A percentile compares a stretch with the other conserved stretches of the same genome.
These are phyloP conservation scores for Tetraodon nigroviridis DNA, from an alignment of 2,113 vertebrate species.

Conservation along the genomic window DNA sequence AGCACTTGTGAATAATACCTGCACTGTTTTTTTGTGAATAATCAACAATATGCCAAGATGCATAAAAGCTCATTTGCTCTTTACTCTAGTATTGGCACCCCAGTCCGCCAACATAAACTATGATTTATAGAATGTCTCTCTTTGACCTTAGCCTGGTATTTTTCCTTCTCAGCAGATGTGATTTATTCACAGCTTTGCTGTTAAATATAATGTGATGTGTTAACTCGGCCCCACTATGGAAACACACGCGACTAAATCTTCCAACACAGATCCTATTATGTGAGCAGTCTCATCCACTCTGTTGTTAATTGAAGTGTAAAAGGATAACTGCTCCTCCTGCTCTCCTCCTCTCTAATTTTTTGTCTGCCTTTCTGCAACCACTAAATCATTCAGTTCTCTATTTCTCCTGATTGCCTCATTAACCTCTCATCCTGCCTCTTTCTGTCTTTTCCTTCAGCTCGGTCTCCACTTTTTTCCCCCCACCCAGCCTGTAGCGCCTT, in stretches of 20 bases:
- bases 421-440: slow-evolving; percentile 58
- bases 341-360: slow-evolving; percentile 64
- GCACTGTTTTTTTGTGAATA: slow-evolving; percentile 46
- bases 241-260: background rate
- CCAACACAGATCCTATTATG: slow-evolving; percentile 51
- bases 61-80: slow-evolving; percentile 11
- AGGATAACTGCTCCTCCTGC: slow-evolving; percentile 66
- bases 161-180: slow-evolving; percentile 4
- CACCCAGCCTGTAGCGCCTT: background rate
- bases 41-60: slow-evolving; percentile 26
- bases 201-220: slow-evolving; percentile 12
- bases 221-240: background rate
- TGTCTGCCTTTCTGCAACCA: slow-evolving; percentile 32
- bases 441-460: slow-evolving; percentile 6
- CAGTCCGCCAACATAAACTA: background rate
- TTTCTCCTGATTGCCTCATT: slow-evolving; percentile 68
- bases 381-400: slow-evolving; percentile 64
- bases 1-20: slow-evolving; percentile 50
- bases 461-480: slow-evolving; percentile 18
- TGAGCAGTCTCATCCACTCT: slow-evolving; percentile 57
- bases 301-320: slow-evolving; percentile 69
- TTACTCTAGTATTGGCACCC: background rate
- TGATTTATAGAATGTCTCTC: too few relatives aligned
- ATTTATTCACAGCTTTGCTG: slow-evolving; percentile 22
- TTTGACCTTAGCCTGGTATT: background rate